Percentiles rank a stretch among this genome's conserved stretches.
Evolutionary conservation across 2,797 vertebrate genomes (phyloP).

Genomic region (Tachyglossus aculeatus): DNA sequence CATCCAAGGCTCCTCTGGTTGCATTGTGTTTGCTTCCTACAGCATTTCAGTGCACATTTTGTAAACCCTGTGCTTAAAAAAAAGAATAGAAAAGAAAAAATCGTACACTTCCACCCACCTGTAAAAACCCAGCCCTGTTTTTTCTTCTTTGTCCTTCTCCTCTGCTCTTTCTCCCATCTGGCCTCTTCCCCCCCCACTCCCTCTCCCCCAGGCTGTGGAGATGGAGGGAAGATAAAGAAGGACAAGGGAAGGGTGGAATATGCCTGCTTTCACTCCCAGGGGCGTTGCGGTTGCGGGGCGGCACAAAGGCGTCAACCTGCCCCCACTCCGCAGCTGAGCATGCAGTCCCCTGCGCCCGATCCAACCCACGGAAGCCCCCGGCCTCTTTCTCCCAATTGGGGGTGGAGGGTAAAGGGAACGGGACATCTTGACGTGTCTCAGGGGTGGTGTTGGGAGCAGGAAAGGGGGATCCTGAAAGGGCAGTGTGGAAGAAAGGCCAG

Average conservation of each 20-base stretch:
- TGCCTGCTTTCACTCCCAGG: constrained; percentile 31
- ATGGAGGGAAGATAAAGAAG: constrained; percentile 28
- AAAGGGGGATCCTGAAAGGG: too few relatives aligned
- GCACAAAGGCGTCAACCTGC: background rate
- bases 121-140: too few relatives aligned
- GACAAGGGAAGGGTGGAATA: constrained; percentile 36
- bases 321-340: background rate
- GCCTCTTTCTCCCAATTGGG: background rate
- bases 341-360: constrained; percentile 14
- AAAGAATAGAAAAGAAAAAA: background rate
- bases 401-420: constrained; percentile 5
- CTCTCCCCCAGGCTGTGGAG: constrained; percentile 10
- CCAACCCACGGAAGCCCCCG: too few relatives aligned
- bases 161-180: too few relatives aligned
- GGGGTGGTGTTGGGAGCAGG: too few relatives aligned
- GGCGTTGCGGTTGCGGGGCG: background rate
- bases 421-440: constrained; percentile 21
- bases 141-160: too few relatives aligned
- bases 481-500: background rate
- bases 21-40: constrained; percentile 15
- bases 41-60: constrained; percentile 21
- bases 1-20: background rate
- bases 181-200: background rate
- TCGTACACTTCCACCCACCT: constrained; percentile 2
- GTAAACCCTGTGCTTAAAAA: constrained; percentile 46